Evolutionary conservation across 2,888 invertebrate genomes (phyloP).

Genomic region (Ichneumon xanthorius): DNA sequence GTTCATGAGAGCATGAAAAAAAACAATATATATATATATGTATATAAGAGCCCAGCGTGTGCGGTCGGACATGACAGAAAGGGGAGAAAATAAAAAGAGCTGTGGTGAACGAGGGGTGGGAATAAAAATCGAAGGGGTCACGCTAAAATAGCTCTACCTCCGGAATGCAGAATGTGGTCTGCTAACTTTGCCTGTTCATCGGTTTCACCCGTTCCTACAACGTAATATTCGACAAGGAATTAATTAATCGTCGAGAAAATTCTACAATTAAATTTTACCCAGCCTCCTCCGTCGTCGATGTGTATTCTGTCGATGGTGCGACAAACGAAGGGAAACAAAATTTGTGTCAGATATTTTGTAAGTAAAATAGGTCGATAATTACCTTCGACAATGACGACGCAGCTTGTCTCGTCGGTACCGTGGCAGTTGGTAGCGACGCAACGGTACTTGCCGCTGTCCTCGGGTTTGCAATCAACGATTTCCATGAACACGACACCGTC

Average conservation of each 20-base stretch:
- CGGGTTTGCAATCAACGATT: conserved; percentile 96
- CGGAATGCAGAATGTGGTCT: conserved; percentile 95
- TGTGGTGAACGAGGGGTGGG: conserved; percentile 22
- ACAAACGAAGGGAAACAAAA: not conserved
- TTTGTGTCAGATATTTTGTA: not conserved
- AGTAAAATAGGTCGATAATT: conserved; percentile 75
- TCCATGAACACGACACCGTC: conserved; percentile 99
- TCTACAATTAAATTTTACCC: conserved; percentile 10
- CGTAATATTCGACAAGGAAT: conserved; percentile 70
- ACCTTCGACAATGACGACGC: conserved; percentile 98
- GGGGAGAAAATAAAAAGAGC: conserved; percentile 44
- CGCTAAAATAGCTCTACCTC: conserved; percentile 85
- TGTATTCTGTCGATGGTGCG: not conserved
- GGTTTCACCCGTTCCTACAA: conserved; percentile 90
- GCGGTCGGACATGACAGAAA: conserved; percentile 54
- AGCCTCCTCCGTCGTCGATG: not conserved
- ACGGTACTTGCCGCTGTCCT: conserved; percentile 98
- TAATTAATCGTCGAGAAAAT: conserved; percentile 40
- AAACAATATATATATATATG: conserved; percentile 30
- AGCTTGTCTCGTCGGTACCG: conserved; percentile 97
- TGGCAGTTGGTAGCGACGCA: conserved; percentile 97
- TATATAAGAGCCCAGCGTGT: conserved; percentile 50
- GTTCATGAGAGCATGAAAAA: conserved; percentile 58
- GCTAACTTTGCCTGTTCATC: conserved; percentile 94
- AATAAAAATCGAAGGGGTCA: conserved; percentile 67